Conservation (phyloP, 1,140 invertebrate species). For the Goniozus legneri region DNA sequence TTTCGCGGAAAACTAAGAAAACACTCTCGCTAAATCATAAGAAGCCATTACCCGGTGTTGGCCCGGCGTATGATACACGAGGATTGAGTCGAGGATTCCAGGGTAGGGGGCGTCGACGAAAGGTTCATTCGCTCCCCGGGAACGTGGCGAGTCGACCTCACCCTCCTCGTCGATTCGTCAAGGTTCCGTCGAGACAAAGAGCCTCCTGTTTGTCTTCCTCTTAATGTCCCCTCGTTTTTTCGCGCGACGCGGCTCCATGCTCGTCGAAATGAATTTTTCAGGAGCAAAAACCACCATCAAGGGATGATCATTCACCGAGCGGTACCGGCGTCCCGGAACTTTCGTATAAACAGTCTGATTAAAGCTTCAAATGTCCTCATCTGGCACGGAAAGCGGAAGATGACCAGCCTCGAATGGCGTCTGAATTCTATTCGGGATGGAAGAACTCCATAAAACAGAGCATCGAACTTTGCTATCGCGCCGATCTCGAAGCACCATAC, state of each 20-base stretch:
- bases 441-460: no score
- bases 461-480: no score
- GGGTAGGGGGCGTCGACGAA: constrained; percentile 8
- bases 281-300: constrained; percentile 5
- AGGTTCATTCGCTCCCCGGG: constrained; percentile 11
- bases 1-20: constrained; percentile 32
- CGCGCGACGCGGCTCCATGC: background rate
- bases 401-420: no score
- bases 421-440: no score
- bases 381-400: no score
- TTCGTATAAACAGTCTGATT: no score
- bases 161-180: constrained; percentile 18
- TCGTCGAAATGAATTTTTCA: constrained; percentile 30
- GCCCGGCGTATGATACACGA: constrained; percentile 16
- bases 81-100: no score
- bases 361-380: no score
- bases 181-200: no score
- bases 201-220: constrained; percentile 23
- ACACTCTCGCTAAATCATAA: constrained; percentile 41
- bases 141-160: background rate
- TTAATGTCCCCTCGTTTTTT: constrained; percentile 14
- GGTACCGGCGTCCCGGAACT: no score
- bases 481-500: no score
- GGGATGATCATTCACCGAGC: no score
- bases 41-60: constrained; percentile 28